These are phyloP conservation scores for Acipenser ruthenus DNA, from an alignment of 2,797 vertebrate species.

Conservation along the genomic window DNA sequence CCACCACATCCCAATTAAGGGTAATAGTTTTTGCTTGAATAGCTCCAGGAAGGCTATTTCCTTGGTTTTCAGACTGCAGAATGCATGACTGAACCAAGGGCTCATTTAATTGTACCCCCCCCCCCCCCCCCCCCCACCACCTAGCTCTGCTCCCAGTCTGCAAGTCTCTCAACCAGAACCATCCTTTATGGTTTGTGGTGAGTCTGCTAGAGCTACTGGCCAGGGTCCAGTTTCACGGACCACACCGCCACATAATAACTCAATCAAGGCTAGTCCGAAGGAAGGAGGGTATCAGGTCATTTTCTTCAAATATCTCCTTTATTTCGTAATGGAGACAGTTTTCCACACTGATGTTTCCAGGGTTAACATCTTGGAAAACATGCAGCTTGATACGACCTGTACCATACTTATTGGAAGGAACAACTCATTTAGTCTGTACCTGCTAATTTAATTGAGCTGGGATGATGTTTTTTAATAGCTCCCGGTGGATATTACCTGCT, in stretches of 20 bases:
- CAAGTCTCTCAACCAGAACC: background rate
- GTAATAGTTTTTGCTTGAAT: conserved; percentile 1
- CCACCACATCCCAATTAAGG: background rate
- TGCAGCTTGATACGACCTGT: no score
- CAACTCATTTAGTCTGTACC: no score
- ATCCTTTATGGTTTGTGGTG: background rate
- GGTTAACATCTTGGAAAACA: no score
- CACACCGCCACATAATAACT: background rate
- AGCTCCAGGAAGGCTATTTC: background rate
- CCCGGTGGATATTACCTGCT: no score
- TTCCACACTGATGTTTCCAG: no score
- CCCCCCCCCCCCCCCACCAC: background rate
- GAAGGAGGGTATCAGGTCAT: background rate
- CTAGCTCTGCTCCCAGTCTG: background rate
- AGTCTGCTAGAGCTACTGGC: background rate
- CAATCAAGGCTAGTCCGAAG: background rate
- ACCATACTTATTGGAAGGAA: no score
- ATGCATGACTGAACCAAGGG: background rate
- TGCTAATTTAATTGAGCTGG: no score
- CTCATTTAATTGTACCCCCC: background rate
- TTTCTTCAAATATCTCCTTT: background rate
- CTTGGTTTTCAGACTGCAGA: background rate
- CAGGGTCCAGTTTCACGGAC: background rate
- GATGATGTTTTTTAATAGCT: no score
- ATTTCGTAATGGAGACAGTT: no score